Evolutionary conservation across 2,888 invertebrate genomes (phyloP), one percentile per base, ranked within the genome.

Genomic region (Branchipolynoe longqiensis): DNA sequence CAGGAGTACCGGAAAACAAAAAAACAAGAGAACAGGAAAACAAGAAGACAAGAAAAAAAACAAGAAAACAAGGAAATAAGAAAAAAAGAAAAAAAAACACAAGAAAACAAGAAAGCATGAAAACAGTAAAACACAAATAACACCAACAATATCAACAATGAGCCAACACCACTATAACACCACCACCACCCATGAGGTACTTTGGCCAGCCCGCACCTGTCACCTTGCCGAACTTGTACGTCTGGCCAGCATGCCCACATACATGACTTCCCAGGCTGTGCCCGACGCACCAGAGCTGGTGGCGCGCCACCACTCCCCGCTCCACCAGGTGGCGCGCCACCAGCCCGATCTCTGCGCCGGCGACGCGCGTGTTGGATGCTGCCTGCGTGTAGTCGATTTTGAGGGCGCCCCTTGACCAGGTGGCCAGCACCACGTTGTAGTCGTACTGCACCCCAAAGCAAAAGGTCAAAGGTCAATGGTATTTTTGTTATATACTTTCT

Each of bases 201-300:
- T n/a, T n/a, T n/a, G n/a, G n/a, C n/a, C 8, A 12, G 48, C 8
- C 41, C 86, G n/a, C 87, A 92, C 94, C 94, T 28, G 93, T 92
- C 18, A 94, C 93, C 84, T 94, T 89, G 6, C 91, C 92, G 0
- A 94, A 84, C 40, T 90, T 91, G 0, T 87, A 89, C 1, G 36
- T 81, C 58, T 88, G 95, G 12, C 97, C 98, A 0, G 97, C 97
- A 92, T 97, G 97, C 18, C 97, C 97, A 0, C 97, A 97, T 0
- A 97, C 96, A 91, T 98, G 98, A 0, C 97, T 96, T 0, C 98
- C 98, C 85, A 98, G 94, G 87, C 97, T 97, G 94, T 98, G 98
- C 0, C 98, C 98, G 88, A 97, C 97, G 86, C 98, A 95, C 92
- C 97, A 97, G 18, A 97, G 96, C 89, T 96, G 83, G 0, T 86